Conservation (phyloP, 2,888 invertebrate species). For the Crepidodera aurea region DNA sequence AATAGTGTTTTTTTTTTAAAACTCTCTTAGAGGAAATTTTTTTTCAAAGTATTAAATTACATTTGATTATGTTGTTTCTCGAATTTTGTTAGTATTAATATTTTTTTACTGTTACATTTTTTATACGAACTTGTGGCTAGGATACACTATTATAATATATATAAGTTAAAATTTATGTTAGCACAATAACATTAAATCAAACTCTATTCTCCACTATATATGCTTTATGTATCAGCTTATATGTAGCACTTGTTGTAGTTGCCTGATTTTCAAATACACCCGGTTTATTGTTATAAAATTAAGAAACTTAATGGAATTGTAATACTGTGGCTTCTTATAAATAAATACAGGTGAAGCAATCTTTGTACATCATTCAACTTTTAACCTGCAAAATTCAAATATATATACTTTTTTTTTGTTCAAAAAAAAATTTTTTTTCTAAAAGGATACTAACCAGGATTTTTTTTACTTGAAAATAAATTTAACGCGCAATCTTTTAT, state of each 20-base stretch:
- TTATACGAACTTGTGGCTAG: constrained; percentile 23
- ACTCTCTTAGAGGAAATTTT: constrained; percentile 1
- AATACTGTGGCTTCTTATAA: constrained; percentile 26
- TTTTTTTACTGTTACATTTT: constrained; percentile 11
- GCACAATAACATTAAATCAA: constrained; percentile 15
- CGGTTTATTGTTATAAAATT: constrained; percentile 19
- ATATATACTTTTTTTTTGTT: too few relatives aligned
- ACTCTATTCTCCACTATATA: constrained; percentile 10
- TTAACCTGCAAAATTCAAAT: neutral
- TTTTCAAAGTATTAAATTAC: constrained; percentile 16
- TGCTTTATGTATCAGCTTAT: constrained; percentile 27
- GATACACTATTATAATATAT: constrained; percentile 9
- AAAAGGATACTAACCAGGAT: neutral
- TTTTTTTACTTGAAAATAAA: neutral
- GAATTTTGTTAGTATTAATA: constrained; percentile 8
- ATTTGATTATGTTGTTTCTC: constrained; percentile 7
- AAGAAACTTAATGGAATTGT: constrained; percentile 27
- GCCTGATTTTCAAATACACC: constrained; percentile 8
- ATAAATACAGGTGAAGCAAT: constrained; percentile 23
- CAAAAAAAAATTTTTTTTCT: too few relatives aligned
- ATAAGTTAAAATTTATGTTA: constrained; percentile 21
- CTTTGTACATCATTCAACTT: constrained; percentile 10
- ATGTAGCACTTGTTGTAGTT: constrained; percentile 24
- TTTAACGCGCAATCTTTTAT: too few relatives aligned
- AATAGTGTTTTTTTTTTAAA: constrained; percentile 22